Conservation (phyloP, 1,140 invertebrate genomes). For the Sinonovacula constricta region DNA sequence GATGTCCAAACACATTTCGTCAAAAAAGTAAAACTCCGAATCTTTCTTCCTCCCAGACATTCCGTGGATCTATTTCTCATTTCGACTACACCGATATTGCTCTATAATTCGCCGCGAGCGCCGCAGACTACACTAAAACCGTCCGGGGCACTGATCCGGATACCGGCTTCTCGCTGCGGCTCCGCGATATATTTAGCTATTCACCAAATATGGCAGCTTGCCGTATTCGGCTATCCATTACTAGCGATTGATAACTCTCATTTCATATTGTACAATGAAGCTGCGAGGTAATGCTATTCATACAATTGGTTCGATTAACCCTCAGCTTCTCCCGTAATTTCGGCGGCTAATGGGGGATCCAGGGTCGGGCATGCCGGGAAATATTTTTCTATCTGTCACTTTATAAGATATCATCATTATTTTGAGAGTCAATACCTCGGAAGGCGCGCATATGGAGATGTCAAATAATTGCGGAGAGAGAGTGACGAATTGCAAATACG, state of each 20-base stretch:
- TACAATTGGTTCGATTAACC: neutral
- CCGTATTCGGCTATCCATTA: neutral
- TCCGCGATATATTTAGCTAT: neutral
- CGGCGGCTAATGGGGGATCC: constrained; percentile 31
- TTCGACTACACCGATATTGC: neutral
- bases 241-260: neutral
- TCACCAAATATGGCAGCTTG: too few species aligned
- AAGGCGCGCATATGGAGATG: constrained; percentile 46
- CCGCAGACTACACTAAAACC: neutral
- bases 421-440: constrained; percentile 50
- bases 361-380: constrained; percentile 20
- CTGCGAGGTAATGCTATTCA: neutral
- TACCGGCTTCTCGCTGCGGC: neutral
- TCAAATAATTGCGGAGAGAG: constrained; percentile 44
- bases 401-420: constrained; percentile 51
- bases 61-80: neutral
- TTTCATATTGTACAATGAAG: neutral
- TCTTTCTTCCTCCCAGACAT: too few species aligned
- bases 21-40: too few species aligned
- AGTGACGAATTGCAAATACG: constrained; percentile 49
- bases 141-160: neutral
- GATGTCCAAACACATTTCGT: too few species aligned
- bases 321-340: constrained; percentile 22
- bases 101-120: neutral
- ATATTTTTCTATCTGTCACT: constrained; percentile 52